Evolutionary conservation across 92 coral and sea anemone species (phyloP), one percentile per base, ranked within the genome.

Genomic region (Porites divaricata): DNA sequence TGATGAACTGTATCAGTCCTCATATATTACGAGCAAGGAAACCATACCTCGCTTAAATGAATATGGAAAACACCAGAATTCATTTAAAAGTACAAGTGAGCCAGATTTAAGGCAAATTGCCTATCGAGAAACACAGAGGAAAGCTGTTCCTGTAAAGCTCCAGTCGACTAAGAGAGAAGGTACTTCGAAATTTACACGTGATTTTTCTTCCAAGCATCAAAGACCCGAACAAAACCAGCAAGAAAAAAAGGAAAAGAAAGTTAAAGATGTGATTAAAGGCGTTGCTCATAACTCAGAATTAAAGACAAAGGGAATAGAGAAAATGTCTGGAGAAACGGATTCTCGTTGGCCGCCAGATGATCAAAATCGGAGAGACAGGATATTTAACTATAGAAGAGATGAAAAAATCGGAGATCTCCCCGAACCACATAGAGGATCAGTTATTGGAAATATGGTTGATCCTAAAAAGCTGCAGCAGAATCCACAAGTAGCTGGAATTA

Each of bases 211-310:
- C 1, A 19, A 19, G 61, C 21, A 24, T n/a, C 73, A 62, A 80
- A 58, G 76, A 35, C 76, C 5, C 17, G 57, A 50, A 8, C 59
- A 35, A 17, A 69, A 69, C 26, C 53, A 19, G 3, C 48, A n/a
- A 28, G 83, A 79, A 67, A 20, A 48, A 7, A 48, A 67, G 26
- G 64, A 28, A 23, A 66, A 79, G 48, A 16, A 54, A 15, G 76
- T 53, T 12, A n/a, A 22, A 51, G 22, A 72, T 52, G 19, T 25
- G 15, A 4, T 2, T 35, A 54, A 12, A 21, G 2, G 48, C 17
- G 17, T 25, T 10, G 14, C 3, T 72, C 2, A 41, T 19, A 57
- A 2, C 6, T 49, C 20, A 20, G 28, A 72, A 51, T 28, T 23
- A 19, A 72, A 11, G 1, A n/a, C 14, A 20, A n/a, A 13, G 41